phyloP scores from a whole-genome alignment of 1,140 invertebrate species.

The Scaptodrosophila lebanonensis region DNA sequence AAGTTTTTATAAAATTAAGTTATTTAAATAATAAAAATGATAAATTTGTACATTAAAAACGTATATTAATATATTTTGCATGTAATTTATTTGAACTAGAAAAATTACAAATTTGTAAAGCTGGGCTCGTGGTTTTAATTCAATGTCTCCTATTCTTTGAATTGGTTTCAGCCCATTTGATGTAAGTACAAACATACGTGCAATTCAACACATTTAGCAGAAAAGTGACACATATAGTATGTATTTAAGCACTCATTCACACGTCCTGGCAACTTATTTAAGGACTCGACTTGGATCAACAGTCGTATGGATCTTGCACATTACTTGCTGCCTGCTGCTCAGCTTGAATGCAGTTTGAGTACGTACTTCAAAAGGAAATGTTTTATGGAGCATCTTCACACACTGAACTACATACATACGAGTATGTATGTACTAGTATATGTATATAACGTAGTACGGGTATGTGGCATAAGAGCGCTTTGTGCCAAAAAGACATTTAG shows the following conservation, averaged over 20 bases:
- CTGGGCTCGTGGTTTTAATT: no score
- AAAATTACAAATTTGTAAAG: no score
- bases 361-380: conserved; percentile 69
- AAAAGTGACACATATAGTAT: no score
- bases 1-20: no score
- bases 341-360: conserved; percentile 72
- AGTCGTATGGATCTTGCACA: conserved; percentile 51
- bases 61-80: no score
- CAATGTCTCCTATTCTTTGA: no score
- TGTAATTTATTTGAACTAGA: no score
- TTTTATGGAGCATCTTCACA: conserved; percentile 64
- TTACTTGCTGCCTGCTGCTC: conserved; percentile 48
- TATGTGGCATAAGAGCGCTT: conserved; percentile 28
- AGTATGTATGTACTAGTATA: conserved; percentile 26
- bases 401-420: conserved; percentile 36
- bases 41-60: no score
- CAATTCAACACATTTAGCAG: conserved; percentile 68
- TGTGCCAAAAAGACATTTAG: conserved; percentile 47
- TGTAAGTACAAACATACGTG: background rate
- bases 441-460: conserved; percentile 19
- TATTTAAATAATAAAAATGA: no score
- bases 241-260: conserved; percentile 67
- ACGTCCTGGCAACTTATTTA: conserved; percentile 69
- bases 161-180: conserved; percentile 13
- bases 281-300: conserved; percentile 41